Conservation (phyloP, 1,140 invertebrate genomes). For the Trichonephila clavata region DNA sequence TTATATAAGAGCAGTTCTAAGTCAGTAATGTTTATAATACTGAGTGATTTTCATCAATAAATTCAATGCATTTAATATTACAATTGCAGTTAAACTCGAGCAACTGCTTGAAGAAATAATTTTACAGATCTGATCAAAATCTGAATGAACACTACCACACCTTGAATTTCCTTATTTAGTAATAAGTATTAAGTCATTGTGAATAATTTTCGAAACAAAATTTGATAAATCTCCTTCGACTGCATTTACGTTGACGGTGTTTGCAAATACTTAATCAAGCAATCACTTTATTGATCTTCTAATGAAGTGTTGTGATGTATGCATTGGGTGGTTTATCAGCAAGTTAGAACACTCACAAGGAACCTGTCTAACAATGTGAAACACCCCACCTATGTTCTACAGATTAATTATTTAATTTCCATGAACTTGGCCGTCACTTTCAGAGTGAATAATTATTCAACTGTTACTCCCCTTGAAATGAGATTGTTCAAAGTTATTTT, state of each 20-base stretch:
- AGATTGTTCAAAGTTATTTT: neutral
- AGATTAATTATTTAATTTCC: neutral
- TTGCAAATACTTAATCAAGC: slow-evolving; percentile 1
- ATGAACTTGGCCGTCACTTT: neutral
- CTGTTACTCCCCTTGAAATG: neutral
- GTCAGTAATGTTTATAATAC: too few species aligned
- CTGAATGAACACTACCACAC: neutral
- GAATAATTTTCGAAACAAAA: neutral
- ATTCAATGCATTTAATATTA: neutral
- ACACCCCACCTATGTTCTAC: slow-evolving; percentile 19
- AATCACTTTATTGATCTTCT: slow-evolving; percentile 21
- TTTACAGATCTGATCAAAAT: too few species aligned
- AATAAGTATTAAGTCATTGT: neutral
- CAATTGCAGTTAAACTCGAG: neutral
- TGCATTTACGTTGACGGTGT: neutral
- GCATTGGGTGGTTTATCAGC: neutral
- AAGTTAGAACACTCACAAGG: neutral
- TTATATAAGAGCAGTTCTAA: too few species aligned
- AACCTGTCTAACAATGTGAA: neutral
- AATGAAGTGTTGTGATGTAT: neutral
- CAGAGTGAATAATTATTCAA: neutral
- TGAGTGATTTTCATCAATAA: neutral
- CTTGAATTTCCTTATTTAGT: neutral
- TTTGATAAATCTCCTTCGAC: neutral
- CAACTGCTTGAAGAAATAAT: neutral